These are phyloP conservation scores for Nothocercus julius DNA, from an alignment of 2,113 vertebrate species.

Conservation along the genomic window DNA sequence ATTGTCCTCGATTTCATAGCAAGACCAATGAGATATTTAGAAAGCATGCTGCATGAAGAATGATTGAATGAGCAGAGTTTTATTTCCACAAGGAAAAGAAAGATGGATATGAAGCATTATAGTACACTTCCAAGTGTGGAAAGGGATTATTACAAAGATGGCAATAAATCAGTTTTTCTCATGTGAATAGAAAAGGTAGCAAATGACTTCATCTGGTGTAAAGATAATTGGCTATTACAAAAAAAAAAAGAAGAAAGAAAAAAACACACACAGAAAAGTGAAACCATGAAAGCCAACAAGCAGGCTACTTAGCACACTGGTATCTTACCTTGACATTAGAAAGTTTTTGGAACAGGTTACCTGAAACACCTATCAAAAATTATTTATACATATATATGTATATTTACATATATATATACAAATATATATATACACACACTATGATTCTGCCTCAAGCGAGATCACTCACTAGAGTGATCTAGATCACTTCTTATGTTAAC, in stretches of 20 bases:
- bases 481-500: too few species aligned
- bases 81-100: background rate
- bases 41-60: background rate
- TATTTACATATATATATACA: background rate
- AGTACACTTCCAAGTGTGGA: background rate
- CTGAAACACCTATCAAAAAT: background rate
- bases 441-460: background rate
- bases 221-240: background rate
- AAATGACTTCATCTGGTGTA: background rate
- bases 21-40: background rate
- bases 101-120: background rate
- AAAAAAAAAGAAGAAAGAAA: background rate
- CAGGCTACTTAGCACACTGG: too few species aligned
- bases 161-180: background rate
- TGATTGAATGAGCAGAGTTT: background rate
- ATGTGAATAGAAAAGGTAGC: background rate
- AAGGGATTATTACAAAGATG: background rate
- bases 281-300: background rate
- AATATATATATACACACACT: too few species aligned
- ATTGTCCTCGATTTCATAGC: background rate
- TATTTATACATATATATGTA: background rate
- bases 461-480: too few species aligned
- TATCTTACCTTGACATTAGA: background rate
- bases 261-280: background rate
- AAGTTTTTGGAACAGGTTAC: background rate